phyloP scores from a whole-genome alignment of 2,888 invertebrate genomes.

The Drosophila mettleri region DNA sequence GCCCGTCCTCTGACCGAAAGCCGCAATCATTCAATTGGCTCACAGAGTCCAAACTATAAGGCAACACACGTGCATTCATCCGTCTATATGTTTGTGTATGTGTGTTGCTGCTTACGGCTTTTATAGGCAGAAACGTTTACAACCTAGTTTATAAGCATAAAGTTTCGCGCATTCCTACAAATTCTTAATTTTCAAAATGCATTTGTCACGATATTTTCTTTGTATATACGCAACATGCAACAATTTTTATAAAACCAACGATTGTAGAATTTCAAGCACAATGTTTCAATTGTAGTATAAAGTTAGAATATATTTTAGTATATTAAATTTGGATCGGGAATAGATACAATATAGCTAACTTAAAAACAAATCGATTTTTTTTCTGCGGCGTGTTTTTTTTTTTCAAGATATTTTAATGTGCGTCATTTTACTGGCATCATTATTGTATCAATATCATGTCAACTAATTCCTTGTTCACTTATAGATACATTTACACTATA shows the following conservation, averaged over 20 bases:
- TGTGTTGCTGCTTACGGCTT: slow-evolving; percentile 19
- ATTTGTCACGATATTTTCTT: slow-evolving; percentile 73
- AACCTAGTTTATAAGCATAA: slow-evolving; percentile 67
- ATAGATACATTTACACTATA: background rate
- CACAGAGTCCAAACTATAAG: slow-evolving; percentile 94
- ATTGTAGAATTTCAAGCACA: slow-evolving; percentile 33
- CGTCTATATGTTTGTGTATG: slow-evolving; percentile 2
- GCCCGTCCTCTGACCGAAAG: slow-evolving; percentile 94
- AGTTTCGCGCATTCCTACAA: slow-evolving; percentile 64
- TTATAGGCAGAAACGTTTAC: slow-evolving; percentile 56
- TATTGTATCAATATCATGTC: background rate
- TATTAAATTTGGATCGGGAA: slow-evolving; percentile 1
- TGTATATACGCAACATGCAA: slow-evolving; percentile 67
- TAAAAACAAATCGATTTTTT: background rate
- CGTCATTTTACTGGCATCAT: background rate
- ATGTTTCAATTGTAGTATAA: slow-evolving; percentile 8
- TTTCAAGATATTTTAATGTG: background rate
- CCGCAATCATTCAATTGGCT: slow-evolving; percentile 96
- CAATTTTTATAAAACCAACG: slow-evolving; percentile 55
- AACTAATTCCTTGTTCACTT: no score
- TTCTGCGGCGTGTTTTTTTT: background rate
- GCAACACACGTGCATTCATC: background rate
- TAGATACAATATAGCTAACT: slow-evolving; percentile 7
- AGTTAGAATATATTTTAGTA: background rate
- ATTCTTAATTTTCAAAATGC: slow-evolving; percentile 46